Percentiles rank a stretch among this genome's conserved stretches.
Conservation (phyloP, 2,888 invertebrate species). For the Zeuzera pyrina region DNA sequence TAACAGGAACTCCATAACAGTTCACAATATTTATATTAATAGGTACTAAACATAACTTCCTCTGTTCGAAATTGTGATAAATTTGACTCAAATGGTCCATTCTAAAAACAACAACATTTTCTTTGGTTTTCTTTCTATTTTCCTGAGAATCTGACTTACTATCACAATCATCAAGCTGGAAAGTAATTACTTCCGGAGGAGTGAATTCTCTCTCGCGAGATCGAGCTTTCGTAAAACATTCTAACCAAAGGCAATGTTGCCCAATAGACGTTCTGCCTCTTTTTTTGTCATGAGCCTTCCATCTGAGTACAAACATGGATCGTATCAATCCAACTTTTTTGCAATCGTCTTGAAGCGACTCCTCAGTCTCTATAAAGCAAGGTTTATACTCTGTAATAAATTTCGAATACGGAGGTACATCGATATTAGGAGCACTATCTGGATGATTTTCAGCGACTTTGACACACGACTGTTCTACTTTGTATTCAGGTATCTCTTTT, state of each 20-base stretch:
- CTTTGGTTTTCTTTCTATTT: conserved; percentile 38
- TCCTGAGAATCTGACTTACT: conserved; percentile 29
- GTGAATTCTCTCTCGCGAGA: conserved; percentile 48
- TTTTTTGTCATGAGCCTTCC: conserved; percentile 72
- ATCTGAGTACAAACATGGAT: conserved; percentile 62
- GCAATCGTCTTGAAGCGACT: conserved; percentile 19
- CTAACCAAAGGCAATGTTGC: conserved; percentile 78
- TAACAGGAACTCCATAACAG: conserved; percentile 72
- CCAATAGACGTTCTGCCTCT: conserved; percentile 75
- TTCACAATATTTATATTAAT: conserved; percentile 79
- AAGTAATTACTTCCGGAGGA: conserved; percentile 38
- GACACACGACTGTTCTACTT: conserved; percentile 41
- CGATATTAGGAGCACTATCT: conserved; percentile 30
- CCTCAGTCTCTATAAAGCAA: conserved; percentile 34
- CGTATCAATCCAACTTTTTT: conserved; percentile 42
- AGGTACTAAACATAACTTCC: conserved; percentile 77
- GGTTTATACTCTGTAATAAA: conserved; percentile 42
- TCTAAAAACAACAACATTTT: conserved; percentile 71
- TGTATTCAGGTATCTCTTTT: conserved; percentile 26
- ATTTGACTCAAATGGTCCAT: conserved; percentile 72
- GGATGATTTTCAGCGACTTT: conserved; percentile 36
- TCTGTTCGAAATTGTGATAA: conserved; percentile 75
- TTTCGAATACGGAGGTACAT: conserved; percentile 38
- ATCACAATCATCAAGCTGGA: conserved; percentile 50
- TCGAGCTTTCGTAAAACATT: conserved; percentile 70